Evolutionary conservation across 2,797 vertebrate genomes (phyloP).

Genomic region (Acrossocheilus wenchowensis): DNA sequence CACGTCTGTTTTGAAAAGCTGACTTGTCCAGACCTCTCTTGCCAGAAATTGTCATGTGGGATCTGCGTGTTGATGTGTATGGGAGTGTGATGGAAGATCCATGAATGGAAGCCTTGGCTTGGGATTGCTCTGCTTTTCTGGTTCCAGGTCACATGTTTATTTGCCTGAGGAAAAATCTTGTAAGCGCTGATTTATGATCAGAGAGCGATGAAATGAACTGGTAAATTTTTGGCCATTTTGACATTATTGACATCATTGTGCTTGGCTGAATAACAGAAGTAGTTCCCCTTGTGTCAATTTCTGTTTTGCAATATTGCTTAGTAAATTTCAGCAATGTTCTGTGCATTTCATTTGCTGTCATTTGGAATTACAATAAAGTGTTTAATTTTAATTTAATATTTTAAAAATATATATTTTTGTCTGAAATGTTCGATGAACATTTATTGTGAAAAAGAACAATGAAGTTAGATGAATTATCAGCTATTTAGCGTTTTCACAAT

Average conservation of each 20-base stretch:
- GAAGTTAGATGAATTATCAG: background rate
- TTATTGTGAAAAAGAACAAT: background rate
- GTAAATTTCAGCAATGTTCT: background rate
- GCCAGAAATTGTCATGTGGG: constrained; percentile 16
- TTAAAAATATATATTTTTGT: background rate
- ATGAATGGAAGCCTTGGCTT: background rate
- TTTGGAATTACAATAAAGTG: background rate
- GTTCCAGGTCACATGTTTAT: constrained; percentile 12
- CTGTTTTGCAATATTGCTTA: background rate
- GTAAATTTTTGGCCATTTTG: background rate
- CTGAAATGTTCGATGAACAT: background rate
- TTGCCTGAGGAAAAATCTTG: background rate
- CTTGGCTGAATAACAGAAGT: background rate
- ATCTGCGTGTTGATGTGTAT: constrained; percentile 1
- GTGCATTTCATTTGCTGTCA: background rate
- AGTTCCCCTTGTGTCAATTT: background rate
- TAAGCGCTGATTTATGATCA: constrained; percentile 14
- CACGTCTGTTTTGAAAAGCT: background rate
- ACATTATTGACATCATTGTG: background rate
- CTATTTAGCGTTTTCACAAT: background rate
- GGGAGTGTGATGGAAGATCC: background rate
- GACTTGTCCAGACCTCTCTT: constrained; percentile 14
- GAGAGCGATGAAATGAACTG: background rate
- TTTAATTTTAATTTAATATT: too few relatives aligned
- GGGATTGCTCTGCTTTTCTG: background rate